phyloP scores from a whole-genome alignment of 2,797 vertebrate species.

The Manis crassicaudata region DNA sequence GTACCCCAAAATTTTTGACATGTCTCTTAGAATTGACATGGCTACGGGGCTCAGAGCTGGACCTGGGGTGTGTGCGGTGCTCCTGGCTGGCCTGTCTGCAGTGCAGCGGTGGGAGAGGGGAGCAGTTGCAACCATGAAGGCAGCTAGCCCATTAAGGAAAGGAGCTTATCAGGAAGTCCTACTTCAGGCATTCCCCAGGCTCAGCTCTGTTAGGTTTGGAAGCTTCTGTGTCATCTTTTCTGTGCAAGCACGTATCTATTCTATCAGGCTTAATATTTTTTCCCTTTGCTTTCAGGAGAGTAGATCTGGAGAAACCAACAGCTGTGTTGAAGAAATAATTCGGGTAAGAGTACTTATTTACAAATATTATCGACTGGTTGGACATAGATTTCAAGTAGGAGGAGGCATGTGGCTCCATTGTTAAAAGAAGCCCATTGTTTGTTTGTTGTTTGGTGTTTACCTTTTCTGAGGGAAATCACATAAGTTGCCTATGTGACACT shows the following conservation, averaged over 20 bases:
- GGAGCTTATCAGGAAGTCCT: neutral
- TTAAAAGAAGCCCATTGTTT: neutral
- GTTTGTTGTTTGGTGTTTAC: neutral
- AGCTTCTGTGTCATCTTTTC: neutral
- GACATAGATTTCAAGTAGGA: neutral
- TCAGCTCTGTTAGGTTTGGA: neutral
- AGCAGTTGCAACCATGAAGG: accelerated
- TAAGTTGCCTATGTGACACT: neutral
- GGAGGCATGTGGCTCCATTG: accelerated
- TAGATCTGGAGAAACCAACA: conserved; percentile 86
- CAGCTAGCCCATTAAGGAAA: neutral
- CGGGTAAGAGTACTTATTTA: conserved; percentile 84
- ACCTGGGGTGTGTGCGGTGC: accelerated
- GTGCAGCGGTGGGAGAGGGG: neutral
- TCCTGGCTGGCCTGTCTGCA: neutral
- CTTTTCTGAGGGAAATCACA: neutral
- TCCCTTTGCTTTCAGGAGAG: conserved; percentile 86
- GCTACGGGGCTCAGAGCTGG: neutral
- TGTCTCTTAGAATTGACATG: accelerated
- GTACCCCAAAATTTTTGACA: neutral
- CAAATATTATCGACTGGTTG: neutral
- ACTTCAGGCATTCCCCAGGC: accelerated
- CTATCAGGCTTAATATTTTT: conserved; percentile 70
- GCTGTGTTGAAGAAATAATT: conserved; percentile 89
- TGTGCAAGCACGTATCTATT: conserved; percentile 53